Conservation (phyloP, 2,797 vertebrate genomes). For the Peromyscus aztecus region DNA sequence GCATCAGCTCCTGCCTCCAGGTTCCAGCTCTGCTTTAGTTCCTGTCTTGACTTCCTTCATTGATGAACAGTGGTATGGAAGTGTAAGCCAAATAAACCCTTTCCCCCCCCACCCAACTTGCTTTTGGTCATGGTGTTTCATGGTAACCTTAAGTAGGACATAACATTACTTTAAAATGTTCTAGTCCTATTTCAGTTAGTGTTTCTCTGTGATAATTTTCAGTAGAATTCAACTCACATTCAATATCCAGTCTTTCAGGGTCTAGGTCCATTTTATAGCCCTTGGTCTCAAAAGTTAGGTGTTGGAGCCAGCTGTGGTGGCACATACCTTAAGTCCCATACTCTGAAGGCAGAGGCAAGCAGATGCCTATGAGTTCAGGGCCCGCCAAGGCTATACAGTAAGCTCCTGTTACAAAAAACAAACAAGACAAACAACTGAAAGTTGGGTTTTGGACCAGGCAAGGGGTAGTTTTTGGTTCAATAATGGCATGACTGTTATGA, state of each 20-base stretch:
- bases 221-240: background rate
- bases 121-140: background rate
- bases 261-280: background rate
- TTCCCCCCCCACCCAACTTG: no score
- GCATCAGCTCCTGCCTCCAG: background rate
- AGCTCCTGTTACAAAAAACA: background rate
- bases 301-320: background rate
- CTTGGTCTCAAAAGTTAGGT: constrained; percentile 36
- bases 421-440: no score
- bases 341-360: background rate
- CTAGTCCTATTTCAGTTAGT: background rate
- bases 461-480: background rate
- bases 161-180: background rate
- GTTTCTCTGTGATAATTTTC: constrained; percentile 21
- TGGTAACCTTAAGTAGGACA: no score
- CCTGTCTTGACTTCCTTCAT: background rate
- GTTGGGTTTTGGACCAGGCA: background rate
- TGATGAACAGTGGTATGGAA: background rate
- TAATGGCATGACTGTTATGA: no score
- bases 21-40: background rate
- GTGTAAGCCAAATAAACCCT: background rate
- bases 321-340: background rate
- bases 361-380: background rate
- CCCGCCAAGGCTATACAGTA: background rate
- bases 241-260: background rate